Evolutionary conservation across 2,797 vertebrate species (phyloP), one percentile per base, ranked within the genome.

Genomic region (Micrastur ruficollis): DNA sequence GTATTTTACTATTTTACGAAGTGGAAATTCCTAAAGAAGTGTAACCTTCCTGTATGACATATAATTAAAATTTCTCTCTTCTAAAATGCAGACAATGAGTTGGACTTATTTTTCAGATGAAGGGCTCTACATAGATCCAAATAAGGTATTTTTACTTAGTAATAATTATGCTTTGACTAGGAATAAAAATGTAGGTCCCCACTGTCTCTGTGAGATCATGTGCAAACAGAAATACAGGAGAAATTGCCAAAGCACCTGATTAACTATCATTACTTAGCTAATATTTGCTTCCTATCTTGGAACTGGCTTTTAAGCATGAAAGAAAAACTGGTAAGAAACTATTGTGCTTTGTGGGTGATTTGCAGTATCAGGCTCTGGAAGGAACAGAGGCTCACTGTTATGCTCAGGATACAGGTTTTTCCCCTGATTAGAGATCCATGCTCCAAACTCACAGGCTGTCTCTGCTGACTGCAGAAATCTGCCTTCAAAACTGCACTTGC

Each of bases 221-320:
- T 58, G 50, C 52, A 93, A 93, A 81, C 32, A 72, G 52, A 86
- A 62, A 61, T 91, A 23, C 14, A 50, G 21, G 2, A 5, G 16
- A 81, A 93, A 89, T 59, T 74, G 61, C 49, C 34, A 72, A 61
- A 91, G 68, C 63, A 84, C 76, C 58, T 29, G 73, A 83, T 78
- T 86, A 88, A 42, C 81, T 74, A 40, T 71, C 61, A 42, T 88
- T 85, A 13, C 86, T 89, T 90, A 83, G 81, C 68, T 78, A 95
- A 96, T 96, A 96, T 95, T 95, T 96, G 68, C 81, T 91, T 92
- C 32, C 46, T 91, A 14, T 67, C 56, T 89, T 0, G 0, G 36
- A 94, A 74, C 4, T n/a, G 32, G 29, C 56, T 87, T 65, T 87
- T 85, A 74, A 76, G 5, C 7, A 65, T 74, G 27, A 65, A 94